These are phyloP conservation scores for Sceloporus tristichus DNA, from an alignment of 2,113 vertebrate species.

Conservation along the genomic window DNA sequence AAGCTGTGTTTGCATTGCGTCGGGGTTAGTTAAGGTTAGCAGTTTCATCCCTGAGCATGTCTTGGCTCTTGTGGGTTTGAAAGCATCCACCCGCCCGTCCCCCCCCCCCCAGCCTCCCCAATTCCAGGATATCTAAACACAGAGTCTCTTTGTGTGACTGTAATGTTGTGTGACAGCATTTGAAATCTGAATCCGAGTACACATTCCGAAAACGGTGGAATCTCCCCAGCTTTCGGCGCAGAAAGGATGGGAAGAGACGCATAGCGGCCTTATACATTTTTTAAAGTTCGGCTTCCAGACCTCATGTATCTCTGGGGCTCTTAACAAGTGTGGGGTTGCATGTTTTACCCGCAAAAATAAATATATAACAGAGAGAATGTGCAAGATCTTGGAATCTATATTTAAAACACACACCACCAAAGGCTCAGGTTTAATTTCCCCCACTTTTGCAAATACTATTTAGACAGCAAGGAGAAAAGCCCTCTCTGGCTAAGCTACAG, in stretches of 20 bases:
- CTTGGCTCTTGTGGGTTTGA: slow-evolving; percentile 9
- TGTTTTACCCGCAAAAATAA: background rate
- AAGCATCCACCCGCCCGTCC: background rate
- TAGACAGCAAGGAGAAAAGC: slow-evolving; percentile 79
- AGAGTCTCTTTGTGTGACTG: slow-evolving; percentile 72
- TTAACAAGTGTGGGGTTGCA: fast-evolving
- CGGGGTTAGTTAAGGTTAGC: slow-evolving; percentile 37
- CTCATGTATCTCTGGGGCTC: background rate
- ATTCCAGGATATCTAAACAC: slow-evolving; percentile 38
- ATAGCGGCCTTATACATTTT: background rate
- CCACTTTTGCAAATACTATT: slow-evolving; percentile 86
- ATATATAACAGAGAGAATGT: slow-evolving; percentile 3
- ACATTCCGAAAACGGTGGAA: slow-evolving; percentile 59
- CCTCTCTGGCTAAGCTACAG: slow-evolving; percentile 79
- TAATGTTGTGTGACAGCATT: slow-evolving; percentile 75
- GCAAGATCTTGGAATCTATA: background rate
- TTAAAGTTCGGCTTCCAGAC: background rate
- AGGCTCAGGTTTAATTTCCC: slow-evolving; percentile 76
- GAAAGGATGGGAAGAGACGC: background rate
- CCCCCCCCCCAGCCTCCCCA: background rate
- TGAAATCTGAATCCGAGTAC: slow-evolving; percentile 64
- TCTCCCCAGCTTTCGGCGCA: slow-evolving; percentile 45
- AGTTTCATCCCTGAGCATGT: background rate
- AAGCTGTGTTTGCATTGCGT: background rate
- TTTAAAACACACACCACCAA: background rate